Evolutionary conservation across 2,888 invertebrate species (phyloP).

Genomic region (Eledona agricola): DNA sequence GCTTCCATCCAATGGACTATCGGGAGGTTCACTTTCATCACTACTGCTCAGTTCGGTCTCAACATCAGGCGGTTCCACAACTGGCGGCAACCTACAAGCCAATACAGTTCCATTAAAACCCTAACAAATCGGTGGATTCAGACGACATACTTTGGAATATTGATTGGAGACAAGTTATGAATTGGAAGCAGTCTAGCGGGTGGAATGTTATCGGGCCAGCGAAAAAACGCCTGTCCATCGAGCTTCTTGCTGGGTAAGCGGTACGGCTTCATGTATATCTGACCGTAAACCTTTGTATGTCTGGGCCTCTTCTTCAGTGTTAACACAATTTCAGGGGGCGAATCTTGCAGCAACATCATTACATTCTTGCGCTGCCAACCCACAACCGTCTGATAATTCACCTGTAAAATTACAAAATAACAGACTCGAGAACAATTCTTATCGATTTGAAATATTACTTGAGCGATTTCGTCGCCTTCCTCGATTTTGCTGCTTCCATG

Average conservation of each 20-base stretch:
- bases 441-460: constrained; percentile 66
- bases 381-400: constrained; percentile 76
- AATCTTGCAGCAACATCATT: constrained; percentile 76
- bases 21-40: constrained; percentile 66
- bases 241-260: constrained; percentile 77
- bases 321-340: constrained; percentile 81
- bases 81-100: constrained; percentile 47
- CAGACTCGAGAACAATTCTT: neutral
- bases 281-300: constrained; percentile 81
- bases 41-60: constrained; percentile 64
- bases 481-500: constrained; percentile 92
- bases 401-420: constrained; percentile 59
- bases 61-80: constrained; percentile 46
- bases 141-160: constrained; percentile 65
- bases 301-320: constrained; percentile 85
- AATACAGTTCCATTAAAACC: constrained; percentile 11
- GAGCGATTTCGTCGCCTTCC: constrained; percentile 95
- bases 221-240: constrained; percentile 66
- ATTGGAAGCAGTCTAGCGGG: constrained; percentile 73
- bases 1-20: constrained; percentile 61
- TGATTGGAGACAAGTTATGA: constrained; percentile 68
- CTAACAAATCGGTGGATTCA: constrained; percentile 4
- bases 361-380: constrained; percentile 86
- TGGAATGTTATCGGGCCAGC: constrained; percentile 76
- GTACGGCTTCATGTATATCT: constrained; percentile 77